Base-by-base conservation (phyloP, 2,113 vertebrate genomes). In the Nibea coibor region DNA sequence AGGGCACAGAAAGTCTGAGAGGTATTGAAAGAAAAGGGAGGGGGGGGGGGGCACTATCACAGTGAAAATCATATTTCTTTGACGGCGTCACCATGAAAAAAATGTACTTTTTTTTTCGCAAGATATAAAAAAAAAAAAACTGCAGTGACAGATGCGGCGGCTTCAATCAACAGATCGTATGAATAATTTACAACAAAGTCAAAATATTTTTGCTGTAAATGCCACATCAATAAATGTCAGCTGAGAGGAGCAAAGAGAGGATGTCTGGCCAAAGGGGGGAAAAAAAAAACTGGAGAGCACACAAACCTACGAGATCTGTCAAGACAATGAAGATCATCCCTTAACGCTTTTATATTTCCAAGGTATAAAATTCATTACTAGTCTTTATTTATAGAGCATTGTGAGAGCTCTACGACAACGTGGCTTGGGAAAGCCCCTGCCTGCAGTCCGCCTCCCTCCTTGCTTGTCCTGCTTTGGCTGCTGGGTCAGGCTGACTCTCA, bases 381-480 rank as follows among this genome's bases (percentile, higher is more conserved):
- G 75, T 80, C 75, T 88, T 86, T 90, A 86, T 84, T 91, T 83
- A 80, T 84, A 67, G 89, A 84, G 81, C 35, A 81, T 83, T 86
- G 75, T 89, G 82, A 91, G 88, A 88, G 87, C 81, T 39, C 39
- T 64, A 73, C 50, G 4, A 65, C 66, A 59, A 56, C 59, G 50
- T 85, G 71, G 81, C 86, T 84, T 90, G 91, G 93, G 93, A 93
- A 94, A 93, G 39, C 86, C 90, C 91, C 92, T 83, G 85, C 81
- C 78, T 83, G 75, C 82, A 77, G 65, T 70, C 47, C 16, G 24
- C 86, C 87, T 85, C 79, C 82, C 78, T 83, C 70, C 69, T 75
- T 54, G 73, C 63, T 65, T 66, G 89, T 88, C 81, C 74, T 70
- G 83, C 85, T 84, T 64, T 69, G 84, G 75, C 84, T 85, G 69